These are phyloP conservation scores for Allophyes oxyacanthae DNA, from an alignment of 2,888 invertebrate species.

Conservation along the genomic window DNA sequence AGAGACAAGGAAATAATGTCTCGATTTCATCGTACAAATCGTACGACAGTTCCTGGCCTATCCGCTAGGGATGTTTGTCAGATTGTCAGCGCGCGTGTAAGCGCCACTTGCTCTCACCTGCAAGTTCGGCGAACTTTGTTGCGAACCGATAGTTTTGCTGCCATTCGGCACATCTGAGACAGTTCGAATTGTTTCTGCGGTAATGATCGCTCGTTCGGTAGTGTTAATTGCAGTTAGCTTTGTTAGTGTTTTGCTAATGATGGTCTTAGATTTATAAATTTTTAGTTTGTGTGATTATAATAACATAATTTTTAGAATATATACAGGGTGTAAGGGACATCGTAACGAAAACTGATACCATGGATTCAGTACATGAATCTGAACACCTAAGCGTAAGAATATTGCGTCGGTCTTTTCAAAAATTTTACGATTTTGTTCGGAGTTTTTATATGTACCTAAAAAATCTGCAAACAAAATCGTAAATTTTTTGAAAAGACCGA, in stretches of 20 bases:
- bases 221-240: conserved; percentile 45
- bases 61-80: conserved; percentile 65
- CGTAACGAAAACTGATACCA: too few species aligned
- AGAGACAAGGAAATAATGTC: neutral
- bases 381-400: too few species aligned
- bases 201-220: conserved; percentile 39
- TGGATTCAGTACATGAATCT: too few species aligned
- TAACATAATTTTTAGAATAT: too few species aligned
- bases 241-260: conserved; percentile 36
- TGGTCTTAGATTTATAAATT: conserved; percentile 4
- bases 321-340: too few species aligned
- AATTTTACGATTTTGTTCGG: too few species aligned
- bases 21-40: neutral
- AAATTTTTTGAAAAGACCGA: too few species aligned
- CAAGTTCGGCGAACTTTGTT: conserved; percentile 48
- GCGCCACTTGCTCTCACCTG: conserved; percentile 54
- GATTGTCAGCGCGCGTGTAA: conserved; percentile 64
- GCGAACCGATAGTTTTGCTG: conserved; percentile 40
- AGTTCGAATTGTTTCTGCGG: conserved; percentile 45
- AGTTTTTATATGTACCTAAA: too few species aligned
- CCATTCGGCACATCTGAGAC: conserved; percentile 52
- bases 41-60: conserved; percentile 48
- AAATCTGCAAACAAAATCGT: too few species aligned
- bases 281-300: too few species aligned
- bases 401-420: too few species aligned